Evolutionary conservation across 2,888 invertebrate species (phyloP).

Genomic region (Himalopsyche tibetana): DNA sequence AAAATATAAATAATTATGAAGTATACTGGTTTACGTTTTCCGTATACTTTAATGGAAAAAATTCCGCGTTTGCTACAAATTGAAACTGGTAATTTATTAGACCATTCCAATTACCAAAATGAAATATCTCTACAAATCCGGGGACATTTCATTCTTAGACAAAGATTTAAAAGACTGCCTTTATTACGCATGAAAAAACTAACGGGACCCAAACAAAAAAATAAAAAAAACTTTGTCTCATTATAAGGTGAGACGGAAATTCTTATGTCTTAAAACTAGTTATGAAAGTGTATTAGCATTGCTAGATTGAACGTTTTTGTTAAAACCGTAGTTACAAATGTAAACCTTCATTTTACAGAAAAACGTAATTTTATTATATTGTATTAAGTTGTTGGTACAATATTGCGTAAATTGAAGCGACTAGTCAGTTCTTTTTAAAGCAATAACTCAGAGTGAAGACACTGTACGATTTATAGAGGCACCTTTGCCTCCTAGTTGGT

Average conservation of each 20-base stretch:
- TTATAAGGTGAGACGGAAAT: constrained; percentile 17
- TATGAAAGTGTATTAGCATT: not conserved
- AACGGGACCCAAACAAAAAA: constrained; percentile 35
- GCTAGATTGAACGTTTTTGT: too few species aligned
- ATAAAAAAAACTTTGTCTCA: constrained; percentile 14
- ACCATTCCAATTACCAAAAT: constrained; percentile 32
- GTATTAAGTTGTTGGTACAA: not conserved
- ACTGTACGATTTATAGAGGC: constrained; percentile 31
- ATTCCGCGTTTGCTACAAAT: not conserved
- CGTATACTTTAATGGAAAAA: constrained; percentile 5
- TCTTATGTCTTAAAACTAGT: not conserved
- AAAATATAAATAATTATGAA: too few species aligned
- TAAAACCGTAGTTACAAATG: too few species aligned
- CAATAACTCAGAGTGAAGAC: constrained; percentile 32
- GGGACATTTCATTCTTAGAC: constrained; percentile 20
- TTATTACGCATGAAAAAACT: constrained; percentile 42
- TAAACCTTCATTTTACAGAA: too few species aligned
- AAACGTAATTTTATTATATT: too few species aligned
- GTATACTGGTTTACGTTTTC: too few species aligned
- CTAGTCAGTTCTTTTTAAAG: not conserved
- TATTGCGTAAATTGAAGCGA: not conserved
- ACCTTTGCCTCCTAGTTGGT: constrained; percentile 1
- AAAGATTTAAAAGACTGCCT: constrained; percentile 31
- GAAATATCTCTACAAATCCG: constrained; percentile 11
- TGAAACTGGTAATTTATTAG: constrained; percentile 36